Evolutionary conservation across 2,888 invertebrate genomes (phyloP), one percentile per base, ranked within the genome.

Genomic region (Boloria selene): DNA sequence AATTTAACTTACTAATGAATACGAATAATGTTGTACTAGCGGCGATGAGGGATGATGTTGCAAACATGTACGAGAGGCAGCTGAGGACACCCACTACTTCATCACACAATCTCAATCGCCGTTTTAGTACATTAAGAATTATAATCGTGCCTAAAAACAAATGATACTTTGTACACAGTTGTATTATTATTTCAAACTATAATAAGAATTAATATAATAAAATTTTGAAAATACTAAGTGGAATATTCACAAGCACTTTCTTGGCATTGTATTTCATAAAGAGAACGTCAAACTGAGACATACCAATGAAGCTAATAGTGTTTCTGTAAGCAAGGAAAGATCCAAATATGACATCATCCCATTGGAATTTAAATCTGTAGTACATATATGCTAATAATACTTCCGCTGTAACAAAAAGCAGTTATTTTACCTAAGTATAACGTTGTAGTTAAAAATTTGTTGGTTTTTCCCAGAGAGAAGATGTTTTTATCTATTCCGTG

Each of bases 301-400:
- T 70, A 92, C 93, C 92, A 63, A 82, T 56, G 76, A 92, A 92
- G 70, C 91, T 90, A 63, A 87, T 74, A 63, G 92, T 78, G 55
- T 91, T 92, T 70, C 81, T 86, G 71, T 89, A 90, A 2, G 93
- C 91, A 38, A 90, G 81, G 72, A 84, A 92, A 4, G 88, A 85
- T 17, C 93, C 92, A 59, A 88, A 93, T 74, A 88, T 79, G 13
- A 93, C 79, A 65, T 92, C 93, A 61, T 86, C 86, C 90, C 90
- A 93, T 59, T 84, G 81, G 71, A 92, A 93, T 69, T 92, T 91
- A 70, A 85, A 83, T 58, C 93, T 80, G 73, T 86, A 90, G 83
- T 83, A 93, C 87, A 93, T 88, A 75, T 92, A 93, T 1, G 85
- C 79, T 18, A 92, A 76, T 47, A 92, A 73, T 18, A 90, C 86